Percentiles rank a stretch among this genome's conserved stretches.
phyloP scores from a whole-genome alignment of 1,140 invertebrate species.

The Rhopalosiphum maidis region DNA sequence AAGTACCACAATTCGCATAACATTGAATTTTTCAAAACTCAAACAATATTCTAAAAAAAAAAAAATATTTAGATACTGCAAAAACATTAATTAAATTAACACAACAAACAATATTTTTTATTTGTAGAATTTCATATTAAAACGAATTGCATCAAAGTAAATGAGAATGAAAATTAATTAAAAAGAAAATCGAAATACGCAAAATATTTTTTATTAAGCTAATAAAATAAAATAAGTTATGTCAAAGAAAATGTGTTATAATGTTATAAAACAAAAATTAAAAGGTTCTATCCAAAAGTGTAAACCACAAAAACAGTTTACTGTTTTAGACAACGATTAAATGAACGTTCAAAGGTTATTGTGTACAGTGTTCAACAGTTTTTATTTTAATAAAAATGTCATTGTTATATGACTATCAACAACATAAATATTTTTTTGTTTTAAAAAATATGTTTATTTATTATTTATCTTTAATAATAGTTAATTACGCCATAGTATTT shows the following conservation, averaged over 20 bases:
- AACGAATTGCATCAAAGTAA: background rate
- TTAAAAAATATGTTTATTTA: too few relatives aligned
- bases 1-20: background rate
- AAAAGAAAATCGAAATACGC: background rate
- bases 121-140: background rate
- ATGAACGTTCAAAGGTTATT: background rate
- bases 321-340: background rate
- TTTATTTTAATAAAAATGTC: background rate
- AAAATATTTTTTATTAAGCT: background rate
- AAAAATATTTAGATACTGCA: background rate
- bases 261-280: background rate
- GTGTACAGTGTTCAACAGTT: background rate
- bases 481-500: too few relatives aligned
- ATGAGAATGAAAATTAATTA: background rate
- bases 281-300: background rate
- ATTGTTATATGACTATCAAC: background rate
- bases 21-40: background rate
- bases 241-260: background rate
- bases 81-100: background rate
- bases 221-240: background rate
- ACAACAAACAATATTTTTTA: background rate
- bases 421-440: background rate
- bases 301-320: background rate
- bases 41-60: background rate
- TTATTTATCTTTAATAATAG: too few relatives aligned